Percentiles rank a stretch among this genome's conserved stretches.
Conservation (phyloP, 2,113 vertebrate species). For the Lepus americanus region DNA sequence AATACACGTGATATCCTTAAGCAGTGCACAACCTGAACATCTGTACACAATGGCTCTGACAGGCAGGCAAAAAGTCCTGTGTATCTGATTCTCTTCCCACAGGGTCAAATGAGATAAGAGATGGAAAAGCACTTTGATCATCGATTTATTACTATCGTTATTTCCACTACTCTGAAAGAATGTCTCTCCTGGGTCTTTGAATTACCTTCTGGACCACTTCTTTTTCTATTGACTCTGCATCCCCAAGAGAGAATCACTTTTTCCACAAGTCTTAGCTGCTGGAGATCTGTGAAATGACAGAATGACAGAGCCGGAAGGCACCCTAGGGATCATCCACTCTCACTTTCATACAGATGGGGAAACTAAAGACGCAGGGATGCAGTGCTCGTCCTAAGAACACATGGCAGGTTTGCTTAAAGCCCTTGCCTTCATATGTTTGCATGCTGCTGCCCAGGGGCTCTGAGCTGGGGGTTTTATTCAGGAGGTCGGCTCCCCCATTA, state of each 20-base stretch:
- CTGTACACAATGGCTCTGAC: neutral
- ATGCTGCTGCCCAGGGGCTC: neutral
- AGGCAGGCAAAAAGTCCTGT: neutral
- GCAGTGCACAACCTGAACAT: neutral
- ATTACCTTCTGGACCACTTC: slow-evolving; percentile 60
- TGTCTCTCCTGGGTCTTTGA: slow-evolving; percentile 70
- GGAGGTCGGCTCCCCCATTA: neutral
- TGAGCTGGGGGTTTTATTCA: neutral
- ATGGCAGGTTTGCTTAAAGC: neutral
- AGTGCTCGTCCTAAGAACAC: neutral
- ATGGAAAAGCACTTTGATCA: slow-evolving; percentile 45
- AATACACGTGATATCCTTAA: rapidly evolving
- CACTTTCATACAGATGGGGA: neutral
- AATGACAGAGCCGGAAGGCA: slow-evolving; percentile 28
- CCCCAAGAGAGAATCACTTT: slow-evolving; percentile 66
- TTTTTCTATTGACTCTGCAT: slow-evolving; percentile 70
- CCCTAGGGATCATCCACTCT: neutral
- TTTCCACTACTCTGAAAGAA: slow-evolving; percentile 66
- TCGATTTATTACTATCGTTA: slow-evolving; percentile 63
- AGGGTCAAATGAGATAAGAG: slow-evolving; percentile 17
- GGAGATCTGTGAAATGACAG: slow-evolving; percentile 52
- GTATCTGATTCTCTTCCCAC: neutral
- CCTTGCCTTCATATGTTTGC: neutral
- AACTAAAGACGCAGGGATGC: neutral
- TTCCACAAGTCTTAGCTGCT: slow-evolving; percentile 61